Evolutionary conservation across 2,797 vertebrate species (phyloP), one percentile per base, ranked within the genome.

Genomic region (Lithobates sylvaticus): DNA sequence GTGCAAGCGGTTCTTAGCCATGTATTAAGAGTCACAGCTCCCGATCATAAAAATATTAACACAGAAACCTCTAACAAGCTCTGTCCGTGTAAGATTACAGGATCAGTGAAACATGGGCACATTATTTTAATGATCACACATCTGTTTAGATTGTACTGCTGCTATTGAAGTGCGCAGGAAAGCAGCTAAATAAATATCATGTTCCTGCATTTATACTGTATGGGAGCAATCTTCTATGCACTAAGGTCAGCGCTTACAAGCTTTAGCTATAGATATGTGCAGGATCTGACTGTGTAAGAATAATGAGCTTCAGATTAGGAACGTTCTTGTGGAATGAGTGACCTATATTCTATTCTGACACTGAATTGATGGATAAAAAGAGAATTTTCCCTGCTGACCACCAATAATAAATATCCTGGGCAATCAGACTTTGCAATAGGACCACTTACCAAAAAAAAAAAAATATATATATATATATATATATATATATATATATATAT

Each of bases 121-220:
- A 71, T 71, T 71, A 69, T 29, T 71, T 36, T 71, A 71, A 71
- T 71, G 69, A 71, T 71, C 32, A 36, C 21, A 71, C 34, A 36
- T 36, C 34, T 71, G 69, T 71, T 34, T 71, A 39, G 68, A 39
- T 36, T 71, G 34, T 23, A 10, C 7, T 10, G 69, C 69, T 23
- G 69, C 69, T 71, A 71, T 39, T 39, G 69, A 71, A 47, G 42
- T 75, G 39, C 29, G 23, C 69, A 71, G 69, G 34, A 36, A 29
- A 39, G 32, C 29, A 36, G 32, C 34, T 29, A 71, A 36, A 71
- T 71, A 71, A 71, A 39, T 71, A 71, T 71, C 34, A 36, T 42
- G 21, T 71, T 34, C 6, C 8, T n/a, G 34, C 34, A 36, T 69
- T 29, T 69, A 18, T 69, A 29, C 26, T 34, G 26, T 69, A 69